A percentile compares a stretch with the other conserved stretches of the same genome.
Conservation (phyloP, 2,113 vertebrate species). For the Muntiacus muntjak region DNA sequence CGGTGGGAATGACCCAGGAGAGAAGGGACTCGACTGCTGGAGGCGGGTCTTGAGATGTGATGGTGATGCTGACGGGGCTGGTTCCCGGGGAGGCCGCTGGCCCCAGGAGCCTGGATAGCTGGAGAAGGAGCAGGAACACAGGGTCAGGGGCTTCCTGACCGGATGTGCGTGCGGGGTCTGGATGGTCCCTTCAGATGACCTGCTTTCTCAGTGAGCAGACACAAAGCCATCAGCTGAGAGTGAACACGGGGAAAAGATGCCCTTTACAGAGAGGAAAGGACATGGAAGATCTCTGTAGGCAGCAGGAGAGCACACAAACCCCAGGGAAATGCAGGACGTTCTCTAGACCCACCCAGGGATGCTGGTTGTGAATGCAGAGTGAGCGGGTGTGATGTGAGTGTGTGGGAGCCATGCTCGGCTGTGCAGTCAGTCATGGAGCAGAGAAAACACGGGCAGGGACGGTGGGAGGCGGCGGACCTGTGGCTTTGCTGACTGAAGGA, state of each 20-base stretch:
- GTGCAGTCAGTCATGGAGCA: background rate
- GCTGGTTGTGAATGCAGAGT: rapidly evolving
- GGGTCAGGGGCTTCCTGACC: background rate
- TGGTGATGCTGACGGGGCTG: rapidly evolving
- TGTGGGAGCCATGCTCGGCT: background rate
- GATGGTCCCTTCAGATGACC: background rate
- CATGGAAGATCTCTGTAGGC: background rate
- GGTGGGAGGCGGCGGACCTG: background rate
- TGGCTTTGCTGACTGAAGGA: background rate
- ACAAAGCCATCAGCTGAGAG: background rate
- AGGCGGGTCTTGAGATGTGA: background rate
- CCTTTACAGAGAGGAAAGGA: background rate
- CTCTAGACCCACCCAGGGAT: background rate
- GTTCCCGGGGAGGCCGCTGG: rapidly evolving
- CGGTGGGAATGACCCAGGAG: background rate
- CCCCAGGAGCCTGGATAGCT: background rate
- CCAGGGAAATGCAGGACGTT: background rate
- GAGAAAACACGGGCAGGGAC: background rate
- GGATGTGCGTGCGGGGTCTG: rapidly evolving
- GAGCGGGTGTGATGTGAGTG: background rate
- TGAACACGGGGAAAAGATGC: background rate
- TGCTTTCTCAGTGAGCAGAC: background rate
- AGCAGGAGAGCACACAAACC: background rate
- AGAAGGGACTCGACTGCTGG: background rate
- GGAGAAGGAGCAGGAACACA: background rate